Evolutionary conservation across 2,888 invertebrate genomes (phyloP), one percentile per base, ranked within the genome.

Genomic region (Lasioglossum figueresi): DNA sequence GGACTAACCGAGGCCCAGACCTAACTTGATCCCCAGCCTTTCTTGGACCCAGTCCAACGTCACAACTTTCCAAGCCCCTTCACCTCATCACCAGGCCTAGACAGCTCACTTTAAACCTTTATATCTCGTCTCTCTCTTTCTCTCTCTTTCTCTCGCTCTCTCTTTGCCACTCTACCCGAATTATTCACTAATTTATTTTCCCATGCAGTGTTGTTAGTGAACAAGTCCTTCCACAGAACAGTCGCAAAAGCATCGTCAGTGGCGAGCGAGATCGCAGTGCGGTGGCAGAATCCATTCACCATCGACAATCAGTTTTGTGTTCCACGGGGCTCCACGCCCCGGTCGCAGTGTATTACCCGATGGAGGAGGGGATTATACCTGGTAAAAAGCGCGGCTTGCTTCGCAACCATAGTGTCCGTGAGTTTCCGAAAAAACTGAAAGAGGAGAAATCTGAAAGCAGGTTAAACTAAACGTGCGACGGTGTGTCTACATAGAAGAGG

Each of bases 271-370:
- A 72, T 76, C 63, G 31, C 72, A 72, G 59, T 63, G 68, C 66
- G 56, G 37, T 52, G 34, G 10, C 75, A 70, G 59, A 34, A 71
- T 59, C 70, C 76, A 45, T 78, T 68, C 80, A 83, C 85, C 75
- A 76, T 89, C 86, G 90, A 91, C 91, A 89, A 91, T n/a, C n/a
- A n/a, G 75, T 79, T 79, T 83, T 74, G 89, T 90, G 90, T 87
- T 88, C 86, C 77, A n/a, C n/a, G n/a, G n/a, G n/a, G 52, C 37
- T 48, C 68, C 70, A 37, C 77, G 72, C 43, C 43, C 14, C 66
- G 31, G 34, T 45, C 14, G n/a, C 76, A 19, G 31, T 34, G 31
- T 23, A n/a, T 19, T 34, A 43, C 16, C 45, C 76, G 31, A 66
- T 66, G 66, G 23, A 56, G 40, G 56, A 68, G 52, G 68, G 37